Evolutionary conservation across 1,140 invertebrate genomes (phyloP), one percentile per base, ranked within the genome.

Genomic region (Neotoxoptera formosana): DNA sequence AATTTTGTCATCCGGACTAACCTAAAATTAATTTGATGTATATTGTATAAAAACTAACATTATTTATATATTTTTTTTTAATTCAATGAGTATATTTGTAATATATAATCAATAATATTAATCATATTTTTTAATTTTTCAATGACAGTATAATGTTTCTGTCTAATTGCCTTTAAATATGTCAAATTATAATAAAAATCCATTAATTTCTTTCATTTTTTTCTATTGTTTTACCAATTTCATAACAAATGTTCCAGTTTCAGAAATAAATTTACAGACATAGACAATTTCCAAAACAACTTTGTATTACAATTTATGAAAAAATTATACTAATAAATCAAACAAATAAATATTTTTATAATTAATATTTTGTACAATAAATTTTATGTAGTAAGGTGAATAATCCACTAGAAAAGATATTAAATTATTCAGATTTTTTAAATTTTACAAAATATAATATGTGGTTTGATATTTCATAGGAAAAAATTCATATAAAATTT

Each of bases 361-460:
- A 90, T 90, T 45, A 90, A 90, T 90, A 41, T 41, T 67, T 90
- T 90, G 53, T 90, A 90, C 89, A 90, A 67, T 67, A 60, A 45
- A 67, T 67, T 21, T 25, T 67, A 90, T 67, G 53, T 67, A 67
- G 36, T 36, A 90, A 45, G 53, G 25, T 90, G 25, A 67, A 45
- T 36, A 36, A 89, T 1, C 17, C 36, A 90, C 25, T 67, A 45
- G n/a, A 11, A 51, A 67, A 67, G 25, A 60, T n/a, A 56, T 60
- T 53, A 56, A 17, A 34, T 51, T 67, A 30, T 67, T 8, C 53
- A 67, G 89, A 67, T 67, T 47, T 60, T 45, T 60, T n/a, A 45
- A 34, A 45, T 67, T 25, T 90, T 67, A 90, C 36, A 90, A 90
- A 90, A 90, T 90, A 90, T n/a, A 90, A n/a, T 89, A 90, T 90